These are phyloP conservation scores for Chloroclysta siterata DNA, from an alignment of 2,888 invertebrate species.

Conservation along the genomic window DNA sequence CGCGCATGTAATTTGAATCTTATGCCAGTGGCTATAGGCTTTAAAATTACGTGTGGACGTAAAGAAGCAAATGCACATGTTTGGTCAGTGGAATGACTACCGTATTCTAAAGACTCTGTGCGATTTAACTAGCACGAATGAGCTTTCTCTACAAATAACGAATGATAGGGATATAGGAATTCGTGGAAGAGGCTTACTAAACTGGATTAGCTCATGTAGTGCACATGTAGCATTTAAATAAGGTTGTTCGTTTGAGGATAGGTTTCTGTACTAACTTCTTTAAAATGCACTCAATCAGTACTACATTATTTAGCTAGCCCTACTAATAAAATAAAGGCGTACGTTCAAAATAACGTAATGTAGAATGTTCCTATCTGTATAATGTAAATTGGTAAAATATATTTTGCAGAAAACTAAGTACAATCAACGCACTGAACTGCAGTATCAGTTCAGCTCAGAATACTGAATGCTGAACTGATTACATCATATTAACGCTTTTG, in stretches of 20 bases:
- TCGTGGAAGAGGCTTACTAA: constrained; percentile 23
- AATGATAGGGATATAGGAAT: constrained; percentile 16
- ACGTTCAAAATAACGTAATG: too few relatives aligned
- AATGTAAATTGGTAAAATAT: too few relatives aligned
- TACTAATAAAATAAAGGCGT: too few relatives aligned
- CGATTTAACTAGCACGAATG: constrained; percentile 35
- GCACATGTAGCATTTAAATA: constrained; percentile 12
- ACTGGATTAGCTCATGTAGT: constrained; percentile 14
- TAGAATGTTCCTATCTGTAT: too few relatives aligned
- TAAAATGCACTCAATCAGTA: too few relatives aligned
- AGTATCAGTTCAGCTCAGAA: too few relatives aligned
- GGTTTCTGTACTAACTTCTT: too few relatives aligned
- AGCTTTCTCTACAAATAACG: constrained; percentile 39
- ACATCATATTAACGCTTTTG: too few relatives aligned
- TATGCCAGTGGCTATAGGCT: neutral
- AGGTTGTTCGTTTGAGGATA: neutral
- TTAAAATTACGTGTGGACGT: neutral
- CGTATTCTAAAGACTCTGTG: constrained; percentile 33
- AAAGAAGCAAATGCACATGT: constrained; percentile 25
- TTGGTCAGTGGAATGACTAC: constrained; percentile 35
- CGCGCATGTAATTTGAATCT: neutral
- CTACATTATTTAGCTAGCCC: too few relatives aligned
- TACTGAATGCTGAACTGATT: too few relatives aligned
- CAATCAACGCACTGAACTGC: too few relatives aligned
- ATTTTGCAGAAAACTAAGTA: too few relatives aligned